phyloP scores from a whole-genome alignment of 2,113 vertebrate species.

The Leucoraja erinaceus region DNA sequence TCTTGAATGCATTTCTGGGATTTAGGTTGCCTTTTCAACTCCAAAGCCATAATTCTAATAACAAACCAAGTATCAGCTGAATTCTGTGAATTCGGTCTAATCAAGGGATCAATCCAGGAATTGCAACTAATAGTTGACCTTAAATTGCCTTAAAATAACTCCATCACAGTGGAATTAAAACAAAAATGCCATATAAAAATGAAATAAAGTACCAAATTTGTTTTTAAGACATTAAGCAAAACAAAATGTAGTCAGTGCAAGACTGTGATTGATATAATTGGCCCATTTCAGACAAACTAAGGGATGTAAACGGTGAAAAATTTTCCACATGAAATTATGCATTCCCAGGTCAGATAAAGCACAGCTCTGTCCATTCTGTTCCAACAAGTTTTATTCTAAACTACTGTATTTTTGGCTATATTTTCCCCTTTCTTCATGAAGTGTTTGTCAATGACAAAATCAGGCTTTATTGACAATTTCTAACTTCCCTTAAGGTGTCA shows the following conservation, averaged over 20 bases:
- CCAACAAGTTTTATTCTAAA: neutral
- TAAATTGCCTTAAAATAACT: neutral
- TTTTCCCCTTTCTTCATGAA: no score
- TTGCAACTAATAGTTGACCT: neutral
- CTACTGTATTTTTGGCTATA: no score
- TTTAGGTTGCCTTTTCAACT: neutral
- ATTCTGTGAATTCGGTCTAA: neutral
- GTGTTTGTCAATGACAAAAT: no score
- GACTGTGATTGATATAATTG: neutral
- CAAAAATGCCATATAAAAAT: neutral
- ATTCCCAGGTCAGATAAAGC: constrained; percentile 20
- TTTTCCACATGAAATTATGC: neutral
- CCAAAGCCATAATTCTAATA: neutral
- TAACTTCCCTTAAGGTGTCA: no score
- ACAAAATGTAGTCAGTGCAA: neutral
- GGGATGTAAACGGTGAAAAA: no score
- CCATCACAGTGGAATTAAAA: neutral
- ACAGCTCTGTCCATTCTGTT: neutral
- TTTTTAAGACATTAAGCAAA: neutral
- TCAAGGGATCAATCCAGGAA: neutral
- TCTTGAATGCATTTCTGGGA: neutral
- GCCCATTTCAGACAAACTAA: neutral
- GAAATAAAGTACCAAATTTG: neutral
- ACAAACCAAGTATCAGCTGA: neutral
- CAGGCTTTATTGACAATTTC: no score